phyloP scores from a whole-genome alignment of 2,113 vertebrate species.

The Marmota monax region DNA sequence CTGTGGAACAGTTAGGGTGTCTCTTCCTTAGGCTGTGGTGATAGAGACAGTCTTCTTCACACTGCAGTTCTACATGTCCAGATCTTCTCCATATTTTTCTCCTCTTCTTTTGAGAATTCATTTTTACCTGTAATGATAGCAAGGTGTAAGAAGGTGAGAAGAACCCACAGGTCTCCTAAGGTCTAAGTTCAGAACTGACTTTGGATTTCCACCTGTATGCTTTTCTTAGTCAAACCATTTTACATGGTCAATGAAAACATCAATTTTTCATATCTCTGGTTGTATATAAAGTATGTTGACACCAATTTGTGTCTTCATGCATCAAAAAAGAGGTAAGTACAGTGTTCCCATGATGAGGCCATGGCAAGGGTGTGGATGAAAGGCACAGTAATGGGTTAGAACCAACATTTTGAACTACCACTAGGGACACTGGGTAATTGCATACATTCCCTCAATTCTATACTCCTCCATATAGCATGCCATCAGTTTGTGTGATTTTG shows the following conservation, averaged over 20 bases:
- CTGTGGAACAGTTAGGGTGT: neutral
- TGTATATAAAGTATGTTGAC: too few relatives aligned
- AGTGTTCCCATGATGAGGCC: neutral
- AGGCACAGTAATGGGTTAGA: neutral
- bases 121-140: neutral
- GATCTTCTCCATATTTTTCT: neutral
- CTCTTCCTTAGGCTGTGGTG: neutral
- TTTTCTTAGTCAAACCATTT: neutral
- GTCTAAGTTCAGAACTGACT: neutral
- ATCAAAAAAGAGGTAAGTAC: neutral
- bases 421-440: neutral
- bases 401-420: neutral
- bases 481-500: neutral
- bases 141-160: neutral
- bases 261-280: neutral
- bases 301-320: too few relatives aligned
- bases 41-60: neutral
- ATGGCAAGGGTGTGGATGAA: neutral
- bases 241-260: neutral
- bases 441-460: neutral
- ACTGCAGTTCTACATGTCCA: neutral
- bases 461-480: neutral
- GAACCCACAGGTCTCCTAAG: neutral
- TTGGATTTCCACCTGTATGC: neutral
- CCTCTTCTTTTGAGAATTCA: neutral